Evolutionary conservation across 2,113 vertebrate species (phyloP), one percentile per base, ranked within the genome.

Genomic region (Colaptes auratus): DNA sequence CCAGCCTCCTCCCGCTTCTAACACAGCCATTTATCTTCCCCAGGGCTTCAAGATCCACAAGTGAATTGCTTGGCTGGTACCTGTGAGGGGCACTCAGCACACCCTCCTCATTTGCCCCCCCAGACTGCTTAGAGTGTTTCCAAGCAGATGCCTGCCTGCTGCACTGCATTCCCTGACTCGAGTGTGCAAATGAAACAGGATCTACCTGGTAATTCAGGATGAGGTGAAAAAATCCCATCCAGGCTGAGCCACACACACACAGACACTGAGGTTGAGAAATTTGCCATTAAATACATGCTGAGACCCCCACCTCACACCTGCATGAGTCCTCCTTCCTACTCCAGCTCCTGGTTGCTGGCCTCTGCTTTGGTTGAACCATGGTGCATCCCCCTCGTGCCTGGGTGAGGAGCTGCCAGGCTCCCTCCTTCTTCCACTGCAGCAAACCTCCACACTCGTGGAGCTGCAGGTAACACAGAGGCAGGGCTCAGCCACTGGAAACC

Each of bases 381-480:
- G 35, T 0, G 6, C 14, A 6, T 31, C 44, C 8, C 9, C 30
- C 33, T 36, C 6, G 9, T 2, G 50, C 6, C 59, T 4, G 30
- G 42, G 15, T 4, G 13, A 10, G 55, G 69, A 80, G 46, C 25
- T 61, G 36, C 36, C 39, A 5, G 28, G 14, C 6, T 44, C 42
- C 42, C 42, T 44, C 42, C 30, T n/a, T 25, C 53, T 39, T 36
- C 31, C 17, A 1, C 3, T 15, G 59, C 65, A 52, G 15, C 53
- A 11, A 48, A 55, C 3, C 1, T n/a, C 15, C 1, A 39, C 39
- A 39, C 16, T 50, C 18, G 10, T 1, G 1, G 69, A 72, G 59
- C 59, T 11, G 2, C 44, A 9, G 0, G 1, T 7, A 16, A 46
- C 2, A 3, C 15, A 12, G 72, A 69, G 42, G n/a, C 84, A 74